A percentile compares a stretch with the other conserved stretches of the same genome.
These are phyloP conservation scores for Cynocephalus volans DNA, from an alignment of 2,113 vertebrate genomes.

Conservation along the genomic window DNA sequence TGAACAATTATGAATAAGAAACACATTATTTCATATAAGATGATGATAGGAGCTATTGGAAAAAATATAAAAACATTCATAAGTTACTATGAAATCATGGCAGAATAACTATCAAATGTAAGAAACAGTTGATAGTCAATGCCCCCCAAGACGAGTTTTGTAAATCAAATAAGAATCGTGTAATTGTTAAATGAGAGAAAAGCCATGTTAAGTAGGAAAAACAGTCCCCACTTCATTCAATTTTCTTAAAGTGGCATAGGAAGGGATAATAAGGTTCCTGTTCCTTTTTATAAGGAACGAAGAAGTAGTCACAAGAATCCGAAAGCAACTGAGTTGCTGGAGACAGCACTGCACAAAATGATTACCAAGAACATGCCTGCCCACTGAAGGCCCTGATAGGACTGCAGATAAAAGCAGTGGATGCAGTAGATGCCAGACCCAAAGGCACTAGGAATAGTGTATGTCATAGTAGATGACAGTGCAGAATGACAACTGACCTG, in stretches of 20 bases:
- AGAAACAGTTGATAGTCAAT: neutral
- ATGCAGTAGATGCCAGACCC: neutral
- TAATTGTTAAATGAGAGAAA: neutral
- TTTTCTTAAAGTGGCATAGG: neutral
- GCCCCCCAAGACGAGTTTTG: neutral
- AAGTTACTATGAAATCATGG: neutral
- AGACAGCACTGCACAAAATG: fast-evolving
- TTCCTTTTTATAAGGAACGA: neutral
- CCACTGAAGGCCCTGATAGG: fast-evolving
- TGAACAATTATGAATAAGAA: neutral
- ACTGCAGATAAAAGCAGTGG: fast-evolving
- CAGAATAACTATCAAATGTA: neutral
- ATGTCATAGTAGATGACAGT: neutral
- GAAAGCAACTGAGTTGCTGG: neutral
- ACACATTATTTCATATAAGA: neutral
- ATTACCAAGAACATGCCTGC: neutral
- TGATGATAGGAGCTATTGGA: neutral
- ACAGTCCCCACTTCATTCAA: neutral
- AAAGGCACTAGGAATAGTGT: neutral
- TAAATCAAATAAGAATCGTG: neutral
- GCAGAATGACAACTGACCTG: neutral
- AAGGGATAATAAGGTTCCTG: neutral
- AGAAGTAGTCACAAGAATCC: neutral
- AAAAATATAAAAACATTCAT: neutral
- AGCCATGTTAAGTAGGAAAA: neutral